Conservation (phyloP, 2,888 invertebrate species). For the Lepidonotus clava region DNA sequence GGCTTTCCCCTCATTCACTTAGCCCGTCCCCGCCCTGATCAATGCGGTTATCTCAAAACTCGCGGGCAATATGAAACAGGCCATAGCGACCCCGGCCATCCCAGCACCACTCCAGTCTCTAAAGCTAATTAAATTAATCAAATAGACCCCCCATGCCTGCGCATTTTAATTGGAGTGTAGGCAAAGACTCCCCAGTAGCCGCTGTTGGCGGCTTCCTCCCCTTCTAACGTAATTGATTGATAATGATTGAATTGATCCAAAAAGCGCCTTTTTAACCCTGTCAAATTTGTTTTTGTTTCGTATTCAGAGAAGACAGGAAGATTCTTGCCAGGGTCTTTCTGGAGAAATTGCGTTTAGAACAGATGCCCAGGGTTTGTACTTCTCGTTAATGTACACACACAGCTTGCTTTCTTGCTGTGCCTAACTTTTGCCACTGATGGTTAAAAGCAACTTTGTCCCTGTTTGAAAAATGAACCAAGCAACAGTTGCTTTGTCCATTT, state of each 20-base stretch:
- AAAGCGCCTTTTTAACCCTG: not conserved
- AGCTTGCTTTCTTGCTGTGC: too few species aligned
- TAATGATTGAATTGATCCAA: conserved; percentile 18
- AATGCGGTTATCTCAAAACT: not conserved
- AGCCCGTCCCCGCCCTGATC: too few species aligned
- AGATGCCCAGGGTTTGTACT: too few species aligned
- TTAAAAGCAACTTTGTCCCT: too few species aligned
- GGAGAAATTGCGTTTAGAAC: not conserved
- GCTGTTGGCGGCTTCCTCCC: not conserved
- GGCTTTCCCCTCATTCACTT: too few species aligned
- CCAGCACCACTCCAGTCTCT: not conserved
- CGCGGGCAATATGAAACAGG: not conserved
- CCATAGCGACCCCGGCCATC: not conserved
- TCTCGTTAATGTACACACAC: too few species aligned
- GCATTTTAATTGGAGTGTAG: conserved; percentile 10
- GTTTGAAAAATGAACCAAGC: too few species aligned
- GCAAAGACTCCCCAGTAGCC: not conserved
- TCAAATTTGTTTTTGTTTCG: not conserved
- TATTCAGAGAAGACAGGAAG: not conserved
- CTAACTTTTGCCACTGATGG: too few species aligned
- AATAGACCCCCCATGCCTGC: not conserved
- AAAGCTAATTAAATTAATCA: conserved; percentile 5
- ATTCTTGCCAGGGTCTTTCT: not conserved
- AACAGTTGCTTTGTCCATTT: too few species aligned
- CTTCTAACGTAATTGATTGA: not conserved